Base-by-base conservation (phyloP, 2,888 invertebrate species). In the Caenorhabditis wallacei region DNA sequence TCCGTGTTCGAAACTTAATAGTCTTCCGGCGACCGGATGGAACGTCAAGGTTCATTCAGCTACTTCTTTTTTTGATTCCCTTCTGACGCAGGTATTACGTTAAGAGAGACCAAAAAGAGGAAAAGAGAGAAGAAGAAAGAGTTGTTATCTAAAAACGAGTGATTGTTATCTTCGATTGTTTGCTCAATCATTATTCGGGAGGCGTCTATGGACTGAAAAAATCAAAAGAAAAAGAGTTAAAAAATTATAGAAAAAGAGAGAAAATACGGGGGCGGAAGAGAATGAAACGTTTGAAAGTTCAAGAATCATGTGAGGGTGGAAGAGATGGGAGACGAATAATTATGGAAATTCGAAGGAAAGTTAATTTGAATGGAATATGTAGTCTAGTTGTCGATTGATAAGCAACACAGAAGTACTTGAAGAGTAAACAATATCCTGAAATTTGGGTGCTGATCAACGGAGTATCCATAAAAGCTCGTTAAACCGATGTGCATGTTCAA, bases 31-130 rank as follows among this genome's bases (percentile, higher is more conserved):
- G 69, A 18, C 70, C 70, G 18, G 78, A 64, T 24, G 78, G 63
- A 70, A 79, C 70, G 56, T 70, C 70, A 24, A 79, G 70, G 37
- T 79, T 79, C 78, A 79, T 72, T 54, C 37, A 40, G 48, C 68
- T 68, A 68, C 59, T 48, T n/a, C n/a, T n/a, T n/a, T 53, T 18
- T 48, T 13, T 40, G 10, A 16, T n/a, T n/a, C n/a, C 46, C 24
- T 68, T 51, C 40, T 59, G 57, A 75, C 61, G 76, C 61, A 69
- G 35, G 40, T 69, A 51, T 57, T 18, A n/a, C 11, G 20, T 40
- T 16, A 20, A 30, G 74, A 46, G 64, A 74, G 26, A 66, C 30
- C 18, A 57, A 74, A 46, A 20, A 26, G 18, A 46, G 53, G 51
- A 18, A 69, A 53, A 53, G 11, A n/a, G 22, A 59, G 56, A 57